These are phyloP conservation scores for Stigmatopora nigra DNA, from an alignment of 2,113 vertebrate genomes.

Conservation along the genomic window DNA sequence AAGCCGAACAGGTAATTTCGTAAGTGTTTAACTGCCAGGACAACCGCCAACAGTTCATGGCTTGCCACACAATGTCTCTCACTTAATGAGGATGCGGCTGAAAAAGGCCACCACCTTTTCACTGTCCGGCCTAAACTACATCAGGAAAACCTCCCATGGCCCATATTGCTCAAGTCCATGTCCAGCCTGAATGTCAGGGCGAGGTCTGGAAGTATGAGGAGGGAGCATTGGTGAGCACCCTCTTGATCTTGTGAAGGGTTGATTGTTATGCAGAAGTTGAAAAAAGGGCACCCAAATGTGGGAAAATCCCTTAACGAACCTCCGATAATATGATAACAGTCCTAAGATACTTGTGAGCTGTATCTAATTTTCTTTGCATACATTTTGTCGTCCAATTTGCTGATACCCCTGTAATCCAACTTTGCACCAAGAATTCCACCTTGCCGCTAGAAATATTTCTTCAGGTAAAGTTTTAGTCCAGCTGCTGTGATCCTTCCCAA, in stretches of 20 bases:
- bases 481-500: background rate
- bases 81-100: background rate
- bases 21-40: background rate
- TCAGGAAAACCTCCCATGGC: too few relatives aligned
- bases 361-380: too few relatives aligned
- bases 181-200: too few relatives aligned
- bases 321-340: background rate
- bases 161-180: too few relatives aligned
- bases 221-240: too few relatives aligned
- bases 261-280: too few relatives aligned
- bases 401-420: background rate
- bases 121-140: too few relatives aligned
- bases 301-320: background rate
- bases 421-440: background rate
- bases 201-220: too few relatives aligned
- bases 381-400: background rate
- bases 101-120: too few relatives aligned
- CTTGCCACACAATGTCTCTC: background rate
- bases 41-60: background rate
- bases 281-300: background rate
- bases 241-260: too few relatives aligned
- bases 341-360: background rate
- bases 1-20: background rate
- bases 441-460: background rate
- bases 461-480: background rate